Percentiles rank a stretch among this genome's conserved stretches.
Conservation (phyloP, 2,797 vertebrate species). For the Microchirus variegatus region DNA sequence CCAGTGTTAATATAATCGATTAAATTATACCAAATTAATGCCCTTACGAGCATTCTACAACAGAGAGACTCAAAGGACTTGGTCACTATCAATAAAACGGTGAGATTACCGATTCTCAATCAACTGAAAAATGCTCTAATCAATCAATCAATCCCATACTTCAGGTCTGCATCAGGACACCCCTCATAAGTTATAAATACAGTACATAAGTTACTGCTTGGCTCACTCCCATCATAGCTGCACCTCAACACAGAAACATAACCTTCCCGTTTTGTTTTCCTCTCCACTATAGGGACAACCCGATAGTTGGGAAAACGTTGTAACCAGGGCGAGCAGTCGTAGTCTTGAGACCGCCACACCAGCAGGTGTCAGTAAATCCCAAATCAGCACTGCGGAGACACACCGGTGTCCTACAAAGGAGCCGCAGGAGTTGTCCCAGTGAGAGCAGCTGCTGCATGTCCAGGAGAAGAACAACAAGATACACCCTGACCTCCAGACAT, state of each 20-base stretch:
- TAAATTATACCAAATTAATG: too few species aligned
- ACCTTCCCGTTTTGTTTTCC: not conserved
- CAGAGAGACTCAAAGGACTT: too few species aligned
- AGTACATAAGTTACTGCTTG: too few species aligned
- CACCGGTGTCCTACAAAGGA: constrained; percentile 24
- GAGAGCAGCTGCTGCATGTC: constrained; percentile 30
- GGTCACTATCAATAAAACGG: too few species aligned
- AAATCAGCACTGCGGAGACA: constrained; percentile 20
- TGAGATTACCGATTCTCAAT: too few species aligned
- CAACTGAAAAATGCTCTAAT: too few species aligned
- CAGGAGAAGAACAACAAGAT: constrained; percentile 21
- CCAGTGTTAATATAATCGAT: too few species aligned
- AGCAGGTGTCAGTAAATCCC: constrained; percentile 43
- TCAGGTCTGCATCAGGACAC: too few species aligned
- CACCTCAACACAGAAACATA: not conserved
- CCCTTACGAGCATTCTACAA: too few species aligned
- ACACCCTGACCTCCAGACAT: constrained; percentile 43
- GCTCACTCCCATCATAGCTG: too few species aligned
- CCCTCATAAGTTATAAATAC: too few species aligned
- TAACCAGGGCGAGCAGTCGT: constrained; percentile 66
- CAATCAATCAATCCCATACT: too few species aligned
- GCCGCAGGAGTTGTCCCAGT: constrained; percentile 18
- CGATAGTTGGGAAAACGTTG: constrained; percentile 92
- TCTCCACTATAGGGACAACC: constrained; percentile 88
- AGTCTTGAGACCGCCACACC: constrained; percentile 42